Conservation (phyloP, 2,113 vertebrate species). For the Dipodomys merriami region DNA sequence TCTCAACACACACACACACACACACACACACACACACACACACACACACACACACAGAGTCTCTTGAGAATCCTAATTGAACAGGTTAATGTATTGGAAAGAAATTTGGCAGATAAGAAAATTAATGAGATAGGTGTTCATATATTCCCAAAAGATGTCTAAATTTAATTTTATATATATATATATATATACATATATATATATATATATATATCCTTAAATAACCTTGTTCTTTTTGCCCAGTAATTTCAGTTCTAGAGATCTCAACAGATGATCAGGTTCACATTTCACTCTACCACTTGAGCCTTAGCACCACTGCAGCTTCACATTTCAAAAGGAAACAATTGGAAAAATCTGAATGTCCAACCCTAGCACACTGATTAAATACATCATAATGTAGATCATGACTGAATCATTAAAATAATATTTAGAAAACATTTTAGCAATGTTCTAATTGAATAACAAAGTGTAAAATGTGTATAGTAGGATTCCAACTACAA, state of each 20-base stretch:
- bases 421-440: not conserved
- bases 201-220: not conserved
- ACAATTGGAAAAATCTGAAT: not conserved
- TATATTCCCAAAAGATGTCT: not conserved
- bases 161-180: too few relatives aligned
- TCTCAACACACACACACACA: not conserved
- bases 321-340: not conserved
- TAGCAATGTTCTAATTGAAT: not conserved
- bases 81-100: slow-evolving; percentile 17
- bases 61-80: not conserved
- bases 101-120: not conserved
- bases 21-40: not conserved
- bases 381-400: slow-evolving; percentile 27
- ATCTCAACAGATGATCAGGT: not conserved
- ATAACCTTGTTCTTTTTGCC: not conserved
- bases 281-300: too few relatives aligned
- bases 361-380: not conserved
- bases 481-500: too few relatives aligned
- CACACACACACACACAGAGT: not conserved
- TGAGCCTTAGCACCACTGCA: not conserved
- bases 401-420: slow-evolving; percentile 9
- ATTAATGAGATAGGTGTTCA: not conserved
- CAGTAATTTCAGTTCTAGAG: not conserved
- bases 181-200: not conserved
- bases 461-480: too few relatives aligned